A percentile compares a stretch with the other conserved stretches of the same genome.
These are phyloP conservation scores for Leucophora obtusa DNA, from an alignment of 2,888 invertebrate species.

Conservation along the genomic window DNA sequence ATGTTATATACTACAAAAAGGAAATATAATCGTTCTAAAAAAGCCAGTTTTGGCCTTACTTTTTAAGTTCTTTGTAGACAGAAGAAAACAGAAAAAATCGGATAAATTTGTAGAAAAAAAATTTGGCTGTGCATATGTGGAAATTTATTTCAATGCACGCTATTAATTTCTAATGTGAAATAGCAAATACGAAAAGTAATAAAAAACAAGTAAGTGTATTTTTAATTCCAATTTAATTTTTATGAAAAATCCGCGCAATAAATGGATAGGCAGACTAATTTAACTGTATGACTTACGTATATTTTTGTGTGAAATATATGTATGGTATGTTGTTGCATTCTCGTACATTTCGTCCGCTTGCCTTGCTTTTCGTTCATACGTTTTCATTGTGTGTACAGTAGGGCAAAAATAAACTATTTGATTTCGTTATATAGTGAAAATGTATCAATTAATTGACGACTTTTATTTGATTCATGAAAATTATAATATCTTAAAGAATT, in stretches of 20 bases:
- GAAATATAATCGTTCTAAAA: background rate
- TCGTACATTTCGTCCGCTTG: conserved; percentile 37
- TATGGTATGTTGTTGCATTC: conserved; percentile 26
- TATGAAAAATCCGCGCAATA: conserved; percentile 59
- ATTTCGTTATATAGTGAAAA: background rate
- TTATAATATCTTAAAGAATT: background rate
- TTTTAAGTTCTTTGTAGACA: conserved; percentile 44
- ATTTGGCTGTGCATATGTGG: conserved; percentile 44
- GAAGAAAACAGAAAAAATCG: conserved; percentile 48
- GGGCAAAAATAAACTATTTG: conserved; percentile 59
- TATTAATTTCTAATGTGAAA: conserved; percentile 26
- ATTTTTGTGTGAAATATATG: conserved; percentile 9
- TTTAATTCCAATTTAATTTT: conserved; percentile 25
- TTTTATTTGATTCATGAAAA: background rate
- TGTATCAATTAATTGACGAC: background rate
- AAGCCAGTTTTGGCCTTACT: conserved; percentile 1
- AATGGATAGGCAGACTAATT: conserved; percentile 22
- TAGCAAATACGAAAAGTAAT: conserved; percentile 20
- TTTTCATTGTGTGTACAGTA: conserved; percentile 64
- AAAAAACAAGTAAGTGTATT: conserved; percentile 45
- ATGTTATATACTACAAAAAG: background rate
- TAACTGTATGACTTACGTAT: conserved; percentile 18
- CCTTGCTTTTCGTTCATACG: background rate
- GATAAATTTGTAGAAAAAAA: conserved; percentile 36
- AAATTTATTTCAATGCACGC: conserved; percentile 43